A percentile compares a stretch with the other conserved stretches of the same genome.
Conservation (phyloP, 2,888 invertebrate genomes). For the Xylota segnis region DNA sequence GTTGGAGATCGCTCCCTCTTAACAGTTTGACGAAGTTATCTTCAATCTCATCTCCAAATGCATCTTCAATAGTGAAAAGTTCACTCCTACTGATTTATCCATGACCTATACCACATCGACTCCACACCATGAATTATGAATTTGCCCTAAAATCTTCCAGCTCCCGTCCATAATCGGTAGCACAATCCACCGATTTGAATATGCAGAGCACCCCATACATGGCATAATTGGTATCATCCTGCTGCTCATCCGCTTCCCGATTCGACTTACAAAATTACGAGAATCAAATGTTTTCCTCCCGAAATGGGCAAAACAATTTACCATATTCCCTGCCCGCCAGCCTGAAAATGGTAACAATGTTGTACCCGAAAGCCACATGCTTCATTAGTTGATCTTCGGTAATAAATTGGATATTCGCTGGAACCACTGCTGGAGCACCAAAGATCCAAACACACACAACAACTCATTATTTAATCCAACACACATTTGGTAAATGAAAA, state of each 20-base stretch:
- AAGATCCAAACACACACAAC: constrained; percentile 5
- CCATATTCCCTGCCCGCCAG: constrained; percentile 63
- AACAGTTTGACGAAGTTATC: no score
- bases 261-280: constrained; percentile 52
- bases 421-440: constrained; percentile 25
- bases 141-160: constrained; percentile 18
- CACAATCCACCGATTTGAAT: constrained; percentile 59
- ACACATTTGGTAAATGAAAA: constrained; percentile 67
- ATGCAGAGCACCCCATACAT: constrained; percentile 65
- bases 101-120: not conserved
- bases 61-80: not conserved
- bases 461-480: constrained; percentile 67
- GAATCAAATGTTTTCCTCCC: constrained; percentile 66
- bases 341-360: constrained; percentile 69
- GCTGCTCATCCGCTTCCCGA: constrained; percentile 59
- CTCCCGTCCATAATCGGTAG: constrained; percentile 18
- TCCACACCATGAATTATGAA: constrained; percentile 38
- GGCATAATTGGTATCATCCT: constrained; percentile 72
- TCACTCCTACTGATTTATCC: no score
- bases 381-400: constrained; percentile 70
- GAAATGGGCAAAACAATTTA: constrained; percentile 69
- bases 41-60: not conserved
- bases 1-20: no score
- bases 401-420: constrained; percentile 63
- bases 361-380: constrained; percentile 49